Percentiles rank a stretch among this genome's conserved stretches.
phyloP scores from a whole-genome alignment of 1,140 invertebrate genomes.

The Drosophila ananassae region DNA sequence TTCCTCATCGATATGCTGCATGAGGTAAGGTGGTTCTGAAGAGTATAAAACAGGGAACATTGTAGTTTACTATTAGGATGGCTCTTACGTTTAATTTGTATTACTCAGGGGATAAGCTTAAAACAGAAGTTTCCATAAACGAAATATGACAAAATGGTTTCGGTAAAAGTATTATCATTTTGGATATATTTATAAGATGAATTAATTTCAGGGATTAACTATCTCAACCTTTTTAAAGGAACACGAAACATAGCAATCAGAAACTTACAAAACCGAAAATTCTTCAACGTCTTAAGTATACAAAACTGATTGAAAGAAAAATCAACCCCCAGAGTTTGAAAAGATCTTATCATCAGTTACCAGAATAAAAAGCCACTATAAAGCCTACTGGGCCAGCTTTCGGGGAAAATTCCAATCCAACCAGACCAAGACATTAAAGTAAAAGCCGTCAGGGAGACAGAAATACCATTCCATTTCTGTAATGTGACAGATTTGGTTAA shows the following conservation, averaged over 20 bases:
- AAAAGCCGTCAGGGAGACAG: constrained; percentile 15
- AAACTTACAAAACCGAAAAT: no score
- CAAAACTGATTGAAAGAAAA: no score
- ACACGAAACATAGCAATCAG: no score
- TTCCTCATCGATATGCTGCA: constrained; percentile 83
- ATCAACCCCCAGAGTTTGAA: neutral
- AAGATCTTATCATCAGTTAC: neutral
- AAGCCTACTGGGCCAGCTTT: neutral
- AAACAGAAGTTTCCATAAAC: no score
- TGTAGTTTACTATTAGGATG: neutral
- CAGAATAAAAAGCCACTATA: neutral
- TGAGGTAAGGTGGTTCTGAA: constrained; percentile 51
- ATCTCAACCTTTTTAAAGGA: no score
- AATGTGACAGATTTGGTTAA: constrained; percentile 41
- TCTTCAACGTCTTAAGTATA: no score
- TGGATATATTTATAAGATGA: no score
- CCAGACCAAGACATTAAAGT: constrained; percentile 16
- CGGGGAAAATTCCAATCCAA: neutral
- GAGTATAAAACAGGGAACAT: neutral
- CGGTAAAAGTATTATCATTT: no score
- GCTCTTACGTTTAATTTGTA: neutral
- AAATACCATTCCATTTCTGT: constrained; percentile 17
- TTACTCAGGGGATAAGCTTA: neutral
- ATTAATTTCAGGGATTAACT: no score
- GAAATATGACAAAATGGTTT: no score